Evolutionary conservation across 1,140 invertebrate species (phyloP).

Genomic region (Linepithema humile): DNA sequence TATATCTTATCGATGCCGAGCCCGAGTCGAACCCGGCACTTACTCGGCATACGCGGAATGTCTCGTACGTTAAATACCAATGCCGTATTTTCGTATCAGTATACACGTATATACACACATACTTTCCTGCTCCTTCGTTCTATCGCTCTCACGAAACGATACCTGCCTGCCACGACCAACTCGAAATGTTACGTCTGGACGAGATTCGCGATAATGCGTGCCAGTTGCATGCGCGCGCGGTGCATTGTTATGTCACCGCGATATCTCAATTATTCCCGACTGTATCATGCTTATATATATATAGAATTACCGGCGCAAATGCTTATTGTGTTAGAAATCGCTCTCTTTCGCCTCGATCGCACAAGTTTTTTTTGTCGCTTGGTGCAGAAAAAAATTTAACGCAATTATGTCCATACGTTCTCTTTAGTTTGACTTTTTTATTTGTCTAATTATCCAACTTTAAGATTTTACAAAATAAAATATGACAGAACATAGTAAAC

Average conservation of each 20-base stretch:
- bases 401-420: not conserved
- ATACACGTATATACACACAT: not conserved
- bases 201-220: constrained; percentile 66
- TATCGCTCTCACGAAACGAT: constrained; percentile 14
- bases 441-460: not conserved
- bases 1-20: constrained; percentile 63
- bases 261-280: constrained; percentile 69
- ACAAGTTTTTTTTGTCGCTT: not conserved
- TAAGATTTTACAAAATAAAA: not conserved
- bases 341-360: not conserved
- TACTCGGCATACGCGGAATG: constrained; percentile 33
- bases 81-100: constrained; percentile 12
- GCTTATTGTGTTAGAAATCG: constrained; percentile 34
- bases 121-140: not conserved
- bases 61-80: constrained; percentile 40
- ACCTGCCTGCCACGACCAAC: constrained; percentile 14
- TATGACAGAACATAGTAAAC: not conserved
- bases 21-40: not conserved
- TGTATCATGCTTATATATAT: constrained; percentile 42
- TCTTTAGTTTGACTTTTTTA: not conserved
- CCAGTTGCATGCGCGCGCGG: constrained; percentile 49
- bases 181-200: constrained; percentile 50
- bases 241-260: constrained; percentile 70
- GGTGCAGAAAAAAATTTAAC: not conserved
- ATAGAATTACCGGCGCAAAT: constrained; percentile 7